These are phyloP conservation scores for Proterorhinus semilunaris DNA, from an alignment of 2,113 vertebrate species.

Conservation along the genomic window DNA sequence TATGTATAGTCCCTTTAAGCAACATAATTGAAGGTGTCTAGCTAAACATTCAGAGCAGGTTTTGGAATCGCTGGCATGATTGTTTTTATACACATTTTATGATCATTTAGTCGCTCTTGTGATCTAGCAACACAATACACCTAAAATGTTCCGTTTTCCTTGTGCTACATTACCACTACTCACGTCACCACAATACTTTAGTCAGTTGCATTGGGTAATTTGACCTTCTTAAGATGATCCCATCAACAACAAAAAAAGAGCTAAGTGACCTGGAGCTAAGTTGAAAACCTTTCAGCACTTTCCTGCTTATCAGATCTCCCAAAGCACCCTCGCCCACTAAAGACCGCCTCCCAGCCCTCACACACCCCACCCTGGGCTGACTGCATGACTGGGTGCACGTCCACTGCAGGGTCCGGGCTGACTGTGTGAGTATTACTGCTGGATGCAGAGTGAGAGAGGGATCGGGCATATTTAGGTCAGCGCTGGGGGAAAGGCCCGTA, in stretches of 20 bases:
- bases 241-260: not conserved
- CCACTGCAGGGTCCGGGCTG: slow-evolving; percentile 39
- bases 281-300: slow-evolving; percentile 16
- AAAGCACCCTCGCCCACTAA: slow-evolving; percentile 16
- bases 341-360: slow-evolving; percentile 8
- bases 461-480: slow-evolving; percentile 60
- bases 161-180: no score
- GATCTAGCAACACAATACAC: no score
- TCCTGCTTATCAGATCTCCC: slow-evolving; percentile 31
- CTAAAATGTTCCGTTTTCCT: no score
- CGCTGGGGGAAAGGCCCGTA: slow-evolving; percentile 35
- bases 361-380: slow-evolving; percentile 17
- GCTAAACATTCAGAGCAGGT: no score
- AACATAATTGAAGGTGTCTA: no score
- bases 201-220: no score
- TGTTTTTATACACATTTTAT: no score
- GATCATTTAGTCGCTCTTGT: no score
- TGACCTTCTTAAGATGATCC: not conserved
- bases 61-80: no score
- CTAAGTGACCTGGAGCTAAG: not conserved
- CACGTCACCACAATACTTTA: no score
- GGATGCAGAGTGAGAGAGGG: not conserved
- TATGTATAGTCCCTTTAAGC: no score
- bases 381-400: slow-evolving; percentile 32
- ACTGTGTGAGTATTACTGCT: slow-evolving; percentile 46